Conservation (phyloP, 1,140 invertebrate species). For the Drosophila yakuba region DNA sequence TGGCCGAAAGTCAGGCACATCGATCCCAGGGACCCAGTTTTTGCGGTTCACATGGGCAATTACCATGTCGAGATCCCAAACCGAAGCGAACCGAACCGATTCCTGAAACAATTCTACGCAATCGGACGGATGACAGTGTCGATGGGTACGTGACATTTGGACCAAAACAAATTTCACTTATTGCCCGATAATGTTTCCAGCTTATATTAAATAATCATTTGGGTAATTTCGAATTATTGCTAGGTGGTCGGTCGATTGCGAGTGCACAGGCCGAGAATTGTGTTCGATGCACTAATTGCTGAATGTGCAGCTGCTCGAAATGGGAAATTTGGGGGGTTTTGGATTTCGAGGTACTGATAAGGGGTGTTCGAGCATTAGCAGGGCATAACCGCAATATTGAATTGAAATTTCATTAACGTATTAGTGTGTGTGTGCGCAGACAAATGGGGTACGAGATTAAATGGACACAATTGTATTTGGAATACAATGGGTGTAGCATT, state of each 20-base stretch:
- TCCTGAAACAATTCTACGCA: constrained; percentile 23
- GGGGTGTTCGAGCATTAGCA: constrained; percentile 37
- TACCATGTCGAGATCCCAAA: constrained; percentile 29
- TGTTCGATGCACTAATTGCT: constrained; percentile 43
- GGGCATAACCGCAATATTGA: constrained; percentile 58
- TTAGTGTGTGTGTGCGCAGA: constrained; percentile 28
- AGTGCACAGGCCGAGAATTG: constrained; percentile 7
- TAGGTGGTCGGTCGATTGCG: constrained; percentile 10
- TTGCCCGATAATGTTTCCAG: constrained; percentile 38
- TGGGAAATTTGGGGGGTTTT: background rate
- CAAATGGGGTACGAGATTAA: constrained; percentile 33
- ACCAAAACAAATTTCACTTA: constrained; percentile 53
- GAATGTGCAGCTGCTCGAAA: constrained; percentile 24
- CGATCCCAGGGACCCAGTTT: constrained; percentile 63
- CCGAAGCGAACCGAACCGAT: background rate
- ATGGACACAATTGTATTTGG: constrained; percentile 22
- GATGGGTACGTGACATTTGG: constrained; percentile 68
- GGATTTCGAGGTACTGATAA: background rate
- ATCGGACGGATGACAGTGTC: constrained; percentile 52
- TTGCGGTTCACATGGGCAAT: constrained; percentile 69
- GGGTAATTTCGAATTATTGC: constrained; percentile 60
- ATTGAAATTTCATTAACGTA: constrained; percentile 61
- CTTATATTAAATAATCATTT: constrained; percentile 69
- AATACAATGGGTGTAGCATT: background rate
- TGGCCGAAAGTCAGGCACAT: constrained; percentile 76